Evolutionary conservation across 2,888 invertebrate genomes (phyloP).

Genomic region (Pterobdella sp.): DNA sequence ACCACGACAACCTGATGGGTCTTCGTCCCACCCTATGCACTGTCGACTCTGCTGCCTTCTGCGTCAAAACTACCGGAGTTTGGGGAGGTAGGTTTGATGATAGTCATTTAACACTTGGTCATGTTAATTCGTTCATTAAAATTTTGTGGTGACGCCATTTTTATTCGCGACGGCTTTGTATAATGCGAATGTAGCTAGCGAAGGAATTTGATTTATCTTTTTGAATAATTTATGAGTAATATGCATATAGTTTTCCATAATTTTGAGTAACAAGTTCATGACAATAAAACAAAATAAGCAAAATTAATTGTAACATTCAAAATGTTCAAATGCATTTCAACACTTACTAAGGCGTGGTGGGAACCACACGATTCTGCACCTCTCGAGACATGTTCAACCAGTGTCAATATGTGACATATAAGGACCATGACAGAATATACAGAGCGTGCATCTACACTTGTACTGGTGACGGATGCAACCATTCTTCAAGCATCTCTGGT

Average conservation of each 20-base stretch:
- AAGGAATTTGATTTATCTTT: background rate
- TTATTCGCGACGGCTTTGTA: background rate
- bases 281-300: no score
- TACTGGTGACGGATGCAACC: conserved; percentile 46
- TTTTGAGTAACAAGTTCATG: no score
- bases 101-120: no score
- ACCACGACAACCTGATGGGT: conserved; percentile 52
- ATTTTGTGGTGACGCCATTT: no score
- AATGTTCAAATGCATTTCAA: no score
- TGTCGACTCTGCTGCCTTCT: conserved; percentile 71
- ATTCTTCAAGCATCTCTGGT: background rate
- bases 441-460: conserved; percentile 51
- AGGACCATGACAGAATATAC: conserved; percentile 51
- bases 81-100: conserved; percentile 51
- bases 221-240: conserved; percentile 3
- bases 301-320: no score
- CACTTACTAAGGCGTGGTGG: conserved; percentile 50
- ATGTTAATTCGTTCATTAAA: no score
- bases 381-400: conserved; percentile 50
- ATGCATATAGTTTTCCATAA: conserved; percentile 10
- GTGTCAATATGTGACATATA: conserved; percentile 50
- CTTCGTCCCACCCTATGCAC: conserved; percentile 61
- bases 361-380: conserved; percentile 51
- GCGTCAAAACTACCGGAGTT: conserved; percentile 79
- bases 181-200: background rate